A percentile compares a stretch with the other conserved stretches of the same genome.
phyloP scores from a whole-genome alignment of 2,113 vertebrate species.

The Saccopteryx bilineata region DNA sequence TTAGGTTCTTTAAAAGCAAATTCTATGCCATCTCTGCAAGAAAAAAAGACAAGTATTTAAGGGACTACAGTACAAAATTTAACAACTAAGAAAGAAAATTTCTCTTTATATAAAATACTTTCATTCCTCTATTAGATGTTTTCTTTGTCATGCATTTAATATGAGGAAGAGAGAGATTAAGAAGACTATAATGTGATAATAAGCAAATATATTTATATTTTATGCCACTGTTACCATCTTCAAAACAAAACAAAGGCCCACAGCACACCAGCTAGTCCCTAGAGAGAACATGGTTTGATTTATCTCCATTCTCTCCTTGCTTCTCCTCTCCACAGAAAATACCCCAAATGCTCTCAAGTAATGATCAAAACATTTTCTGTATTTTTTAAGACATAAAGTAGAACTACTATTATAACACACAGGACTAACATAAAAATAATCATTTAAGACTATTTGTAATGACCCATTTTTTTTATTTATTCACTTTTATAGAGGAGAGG shows the following conservation, averaged over 20 bases:
- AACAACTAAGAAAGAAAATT: constrained; percentile 50
- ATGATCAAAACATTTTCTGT: not conserved
- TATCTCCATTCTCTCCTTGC: constrained; percentile 8
- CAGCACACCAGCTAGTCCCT: not conserved
- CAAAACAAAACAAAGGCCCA: constrained; percentile 8
- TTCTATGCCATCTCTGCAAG: constrained; percentile 97
- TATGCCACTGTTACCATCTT: not conserved
- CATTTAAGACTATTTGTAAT: not conserved
- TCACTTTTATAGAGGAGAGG: too few species aligned
- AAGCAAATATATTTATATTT: constrained; percentile 14
- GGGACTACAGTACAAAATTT: not conserved
- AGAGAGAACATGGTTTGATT: not conserved
- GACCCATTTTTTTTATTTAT: not conserved
- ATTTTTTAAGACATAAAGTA: constrained; percentile 37
- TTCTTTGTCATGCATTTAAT: constrained; percentile 3
- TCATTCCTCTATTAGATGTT: constrained; percentile 10
- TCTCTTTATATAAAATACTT: not conserved
- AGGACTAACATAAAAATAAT: constrained; percentile 38
- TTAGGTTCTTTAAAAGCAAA: constrained; percentile 99
- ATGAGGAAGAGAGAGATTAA: constrained; percentile 38
- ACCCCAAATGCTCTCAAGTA: constrained; percentile 28
- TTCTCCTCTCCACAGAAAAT: constrained; percentile 25
- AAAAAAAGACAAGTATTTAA: constrained; percentile 59
- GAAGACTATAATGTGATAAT: not conserved
- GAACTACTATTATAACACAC: not conserved